Conservation (phyloP, 2,888 invertebrate species). For the Minunthozetes semirufus region DNA sequence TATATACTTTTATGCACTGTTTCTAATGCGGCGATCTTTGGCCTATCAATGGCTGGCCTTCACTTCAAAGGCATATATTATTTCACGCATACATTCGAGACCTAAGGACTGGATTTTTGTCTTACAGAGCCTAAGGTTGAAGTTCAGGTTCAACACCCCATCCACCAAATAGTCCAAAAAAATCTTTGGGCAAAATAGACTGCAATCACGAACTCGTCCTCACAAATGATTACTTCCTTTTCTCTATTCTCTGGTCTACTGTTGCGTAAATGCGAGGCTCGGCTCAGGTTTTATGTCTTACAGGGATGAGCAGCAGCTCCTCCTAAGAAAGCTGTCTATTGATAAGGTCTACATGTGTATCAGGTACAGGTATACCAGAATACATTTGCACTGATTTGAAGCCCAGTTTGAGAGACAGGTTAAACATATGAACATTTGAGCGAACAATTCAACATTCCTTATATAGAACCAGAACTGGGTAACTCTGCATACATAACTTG, state of each 20-base stretch:
- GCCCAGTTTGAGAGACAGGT: no score
- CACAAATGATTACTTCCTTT: constrained; percentile 27
- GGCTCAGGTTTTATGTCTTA: no score
- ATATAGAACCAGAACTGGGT: no score
- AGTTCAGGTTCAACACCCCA: not conserved
- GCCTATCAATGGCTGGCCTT: not conserved
- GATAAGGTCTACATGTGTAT: no score
- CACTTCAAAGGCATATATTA: not conserved
- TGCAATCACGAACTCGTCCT: constrained; percentile 18
- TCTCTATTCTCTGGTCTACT: constrained; percentile 9
- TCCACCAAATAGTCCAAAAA: not conserved
- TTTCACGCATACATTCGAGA: not conserved
- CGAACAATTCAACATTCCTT: no score
- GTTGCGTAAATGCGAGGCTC: constrained; percentile 5
- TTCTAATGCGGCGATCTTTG: not conserved
- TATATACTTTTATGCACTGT: not conserved
- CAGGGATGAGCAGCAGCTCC: no score
- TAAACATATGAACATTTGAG: no score
- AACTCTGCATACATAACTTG: no score
- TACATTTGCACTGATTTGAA: no score
- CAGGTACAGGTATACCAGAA: no score
- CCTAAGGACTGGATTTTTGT: not conserved
- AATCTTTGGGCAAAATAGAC: not conserved
- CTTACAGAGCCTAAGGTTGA: not conserved
- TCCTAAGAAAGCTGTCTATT: no score